Evolutionary conservation across 2,797 vertebrate species (phyloP).

Genomic region (Anguilla megastoma): DNA sequence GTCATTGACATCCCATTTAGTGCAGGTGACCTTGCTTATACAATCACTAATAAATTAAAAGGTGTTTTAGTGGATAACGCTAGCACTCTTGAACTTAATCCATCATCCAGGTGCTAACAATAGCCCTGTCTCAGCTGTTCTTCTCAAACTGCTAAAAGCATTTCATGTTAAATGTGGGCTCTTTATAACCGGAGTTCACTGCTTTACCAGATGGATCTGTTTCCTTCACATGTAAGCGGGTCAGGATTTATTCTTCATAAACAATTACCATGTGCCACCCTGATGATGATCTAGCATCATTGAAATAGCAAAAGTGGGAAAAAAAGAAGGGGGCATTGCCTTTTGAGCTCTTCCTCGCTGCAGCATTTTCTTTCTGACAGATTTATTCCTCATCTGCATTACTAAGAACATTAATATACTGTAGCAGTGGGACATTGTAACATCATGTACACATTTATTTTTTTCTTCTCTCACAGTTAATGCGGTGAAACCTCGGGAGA

Average conservation of each 20-base stretch:
- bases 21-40: constrained; percentile 82
- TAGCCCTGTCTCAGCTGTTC: constrained; percentile 70
- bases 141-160: constrained; percentile 76
- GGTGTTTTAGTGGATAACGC: constrained; percentile 80
- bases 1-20: constrained; percentile 86
- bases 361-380: neutral
- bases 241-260: constrained; percentile 68
- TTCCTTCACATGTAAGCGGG: constrained; percentile 69
- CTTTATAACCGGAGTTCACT: constrained; percentile 27
- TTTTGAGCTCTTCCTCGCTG: neutral
- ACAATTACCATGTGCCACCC: constrained; percentile 33
- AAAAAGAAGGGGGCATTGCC: neutral
- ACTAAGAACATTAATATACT: neutral
- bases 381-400: neutral
- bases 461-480: neutral
- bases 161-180: constrained; percentile 69
- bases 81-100: constrained; percentile 84
- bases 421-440: neutral
- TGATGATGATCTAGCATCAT: neutral
- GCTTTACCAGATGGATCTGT: constrained; percentile 76
- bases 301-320: neutral
- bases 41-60: constrained; percentile 83
- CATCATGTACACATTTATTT: neutral
- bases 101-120: constrained; percentile 79
- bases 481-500: neutral